Conservation (phyloP, 2,797 vertebrate genomes). For the Tarsius wallacei region DNA sequence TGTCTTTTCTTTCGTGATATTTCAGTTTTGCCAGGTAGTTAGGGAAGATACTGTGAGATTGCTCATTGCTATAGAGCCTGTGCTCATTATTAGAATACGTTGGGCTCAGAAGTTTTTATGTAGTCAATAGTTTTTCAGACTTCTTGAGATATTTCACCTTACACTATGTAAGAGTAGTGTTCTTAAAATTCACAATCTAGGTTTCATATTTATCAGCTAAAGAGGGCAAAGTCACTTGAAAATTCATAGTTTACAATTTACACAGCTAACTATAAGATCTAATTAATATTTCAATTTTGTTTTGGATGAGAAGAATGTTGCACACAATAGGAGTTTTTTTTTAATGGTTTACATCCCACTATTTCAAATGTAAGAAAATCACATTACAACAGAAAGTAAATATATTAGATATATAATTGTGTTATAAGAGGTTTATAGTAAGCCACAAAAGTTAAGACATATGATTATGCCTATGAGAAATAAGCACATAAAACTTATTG, state of each 20-base stretch:
- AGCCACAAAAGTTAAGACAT: background rate
- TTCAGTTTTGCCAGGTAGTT: constrained; percentile 69
- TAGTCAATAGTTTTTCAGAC: background rate
- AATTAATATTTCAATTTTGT: constrained; percentile 13
- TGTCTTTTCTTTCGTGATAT: constrained; percentile 64
- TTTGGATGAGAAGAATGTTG: background rate
- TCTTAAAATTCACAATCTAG: background rate
- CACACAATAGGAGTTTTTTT: background rate
- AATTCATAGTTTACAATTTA: background rate
- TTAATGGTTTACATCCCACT: background rate
- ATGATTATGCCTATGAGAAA: background rate
- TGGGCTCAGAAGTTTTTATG: background rate
- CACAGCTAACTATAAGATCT: background rate
- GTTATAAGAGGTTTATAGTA: background rate
- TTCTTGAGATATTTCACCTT: background rate
- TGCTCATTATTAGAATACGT: background rate
- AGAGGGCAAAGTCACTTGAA: background rate
- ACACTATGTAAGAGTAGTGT: background rate
- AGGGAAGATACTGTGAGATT: background rate
- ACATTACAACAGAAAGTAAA: background rate
- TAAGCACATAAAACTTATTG: background rate
- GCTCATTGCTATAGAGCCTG: background rate
- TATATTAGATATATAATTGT: background rate
- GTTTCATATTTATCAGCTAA: background rate
- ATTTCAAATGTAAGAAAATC: background rate